These are phyloP conservation scores for Chionomys nivalis DNA, from an alignment of 2,113 vertebrate genomes.

Conservation along the genomic window DNA sequence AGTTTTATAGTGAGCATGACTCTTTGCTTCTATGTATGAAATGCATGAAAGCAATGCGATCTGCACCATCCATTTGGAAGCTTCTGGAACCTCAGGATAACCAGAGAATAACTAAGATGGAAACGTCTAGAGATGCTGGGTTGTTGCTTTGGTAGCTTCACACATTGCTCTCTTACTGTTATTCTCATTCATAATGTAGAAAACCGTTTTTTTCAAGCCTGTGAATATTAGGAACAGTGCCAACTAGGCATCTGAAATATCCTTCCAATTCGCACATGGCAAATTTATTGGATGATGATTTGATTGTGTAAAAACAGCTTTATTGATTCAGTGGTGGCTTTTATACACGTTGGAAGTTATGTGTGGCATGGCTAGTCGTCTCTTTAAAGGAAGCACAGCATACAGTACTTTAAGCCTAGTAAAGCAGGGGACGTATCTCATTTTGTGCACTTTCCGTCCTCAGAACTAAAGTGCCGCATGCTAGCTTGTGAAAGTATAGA, in stretches of 20 bases:
- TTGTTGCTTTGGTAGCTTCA: conserved; percentile 70
- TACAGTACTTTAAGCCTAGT: neutral
- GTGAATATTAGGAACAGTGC: conserved; percentile 68
- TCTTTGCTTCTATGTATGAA: conserved; percentile 59
- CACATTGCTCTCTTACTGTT: conserved; percentile 67
- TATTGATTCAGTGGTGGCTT: neutral
- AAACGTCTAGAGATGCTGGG: conserved; percentile 80
- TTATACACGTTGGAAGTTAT: neutral
- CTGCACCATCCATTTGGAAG: conserved; percentile 75
- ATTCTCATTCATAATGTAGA: conserved; percentile 72
- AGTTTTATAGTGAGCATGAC: neutral
- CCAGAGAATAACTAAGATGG: conserved; percentile 71
- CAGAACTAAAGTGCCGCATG: neutral
- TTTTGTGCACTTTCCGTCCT: conserved; percentile 28
- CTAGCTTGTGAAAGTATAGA: neutral
- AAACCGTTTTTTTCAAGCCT: conserved; percentile 72
- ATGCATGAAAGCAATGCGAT: conserved; percentile 71
- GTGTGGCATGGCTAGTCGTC: neutral
- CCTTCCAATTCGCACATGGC: neutral
- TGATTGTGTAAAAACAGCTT: conserved; percentile 9
- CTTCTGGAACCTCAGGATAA: conserved; percentile 60
- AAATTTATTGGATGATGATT: conserved; percentile 11
- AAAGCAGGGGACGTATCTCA: neutral
- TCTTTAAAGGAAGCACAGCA: conserved; percentile 27
- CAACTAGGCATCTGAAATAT: conserved; percentile 61